These are phyloP conservation scores for Nymphalis polychloros DNA, from an alignment of 2,888 invertebrate genomes.

Conservation along the genomic window DNA sequence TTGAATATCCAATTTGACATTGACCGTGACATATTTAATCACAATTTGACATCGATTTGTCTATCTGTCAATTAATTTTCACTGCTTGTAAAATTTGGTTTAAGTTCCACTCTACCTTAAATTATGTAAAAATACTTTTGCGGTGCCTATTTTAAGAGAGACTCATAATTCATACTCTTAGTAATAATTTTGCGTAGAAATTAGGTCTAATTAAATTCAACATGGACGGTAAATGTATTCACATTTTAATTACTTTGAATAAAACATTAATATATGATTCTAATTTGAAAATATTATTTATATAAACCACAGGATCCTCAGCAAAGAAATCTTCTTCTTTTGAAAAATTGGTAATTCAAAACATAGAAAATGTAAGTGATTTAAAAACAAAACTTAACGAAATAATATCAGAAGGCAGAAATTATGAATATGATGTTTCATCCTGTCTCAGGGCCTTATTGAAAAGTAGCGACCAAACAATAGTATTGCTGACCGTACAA, in stretches of 20 bases:
- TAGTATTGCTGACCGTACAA: conserved; percentile 83
- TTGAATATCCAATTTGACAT: conserved; percentile 11
- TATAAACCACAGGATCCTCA: conserved; percentile 56
- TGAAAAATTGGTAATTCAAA: conserved; percentile 68
- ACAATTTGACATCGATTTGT: conserved; percentile 28
- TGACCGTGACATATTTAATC: conserved; percentile 23
- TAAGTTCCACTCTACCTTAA: conserved; percentile 12
- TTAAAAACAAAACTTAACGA: conserved; percentile 72
- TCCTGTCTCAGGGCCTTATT: conserved; percentile 70
- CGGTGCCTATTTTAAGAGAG: conserved; percentile 3
- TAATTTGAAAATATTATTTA: conserved; percentile 4
- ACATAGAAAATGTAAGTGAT: conserved; percentile 65
- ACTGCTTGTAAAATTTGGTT: conserved; percentile 7
- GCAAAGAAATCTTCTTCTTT: conserved; percentile 68
- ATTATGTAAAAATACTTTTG: conserved; percentile 17
- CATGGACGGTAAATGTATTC: conserved; percentile 40
- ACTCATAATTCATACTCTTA: conserved; percentile 1
- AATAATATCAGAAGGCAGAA: conserved; percentile 70
- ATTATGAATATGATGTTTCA: conserved; percentile 73
- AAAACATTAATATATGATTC: conserved; percentile 9
- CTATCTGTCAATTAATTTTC: conserved; percentile 26
- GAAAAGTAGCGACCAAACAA: conserved; percentile 70
- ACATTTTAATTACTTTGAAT: conserved; percentile 13
- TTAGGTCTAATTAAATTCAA: conserved; percentile 32
- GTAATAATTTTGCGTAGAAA: conserved; percentile 2